Conservation (phyloP, 1,140 invertebrate genomes). For the Aporrectodea caliginosa region DNA sequence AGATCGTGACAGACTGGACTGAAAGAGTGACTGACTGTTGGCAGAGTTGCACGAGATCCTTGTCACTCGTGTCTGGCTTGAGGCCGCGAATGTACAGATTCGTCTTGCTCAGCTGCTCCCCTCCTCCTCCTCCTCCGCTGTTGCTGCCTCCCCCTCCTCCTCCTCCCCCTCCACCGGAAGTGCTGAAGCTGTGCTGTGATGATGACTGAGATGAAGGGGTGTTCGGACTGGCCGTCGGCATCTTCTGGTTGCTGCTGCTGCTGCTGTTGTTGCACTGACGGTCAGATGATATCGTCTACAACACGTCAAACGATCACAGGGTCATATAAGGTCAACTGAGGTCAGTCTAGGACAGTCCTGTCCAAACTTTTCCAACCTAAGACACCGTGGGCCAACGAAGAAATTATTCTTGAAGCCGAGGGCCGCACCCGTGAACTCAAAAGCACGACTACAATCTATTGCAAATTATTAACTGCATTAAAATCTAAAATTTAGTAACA, state of each 20-base stretch:
- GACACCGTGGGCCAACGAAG: background rate
- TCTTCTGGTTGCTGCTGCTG: background rate
- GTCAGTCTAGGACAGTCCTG: background rate
- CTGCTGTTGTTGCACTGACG: background rate
- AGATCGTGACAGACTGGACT: background rate
- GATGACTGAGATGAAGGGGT: background rate
- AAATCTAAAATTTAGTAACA: too few species aligned
- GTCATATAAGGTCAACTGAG: too few species aligned
- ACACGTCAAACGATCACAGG: too few species aligned
- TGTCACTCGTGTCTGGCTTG: slow-evolving; percentile 90
- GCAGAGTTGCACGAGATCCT: slow-evolving; percentile 94
- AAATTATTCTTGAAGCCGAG: background rate
- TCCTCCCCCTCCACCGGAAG: background rate
- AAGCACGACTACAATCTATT: background rate
- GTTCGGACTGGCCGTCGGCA: background rate
- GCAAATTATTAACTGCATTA: background rate
- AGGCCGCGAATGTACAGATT: slow-evolving; percentile 98
- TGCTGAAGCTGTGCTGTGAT: background rate
- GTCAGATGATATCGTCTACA: background rate
- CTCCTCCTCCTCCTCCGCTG: background rate
- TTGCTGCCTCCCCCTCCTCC: background rate
- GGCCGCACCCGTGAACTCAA: background rate
- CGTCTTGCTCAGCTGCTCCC: slow-evolving; percentile 86
- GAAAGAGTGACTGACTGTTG: slow-evolving; percentile 70
- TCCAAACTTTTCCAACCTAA: background rate